These are phyloP conservation scores for Sebastes schlegelii DNA, from an alignment of 2,113 vertebrate species.

Conservation along the genomic window DNA sequence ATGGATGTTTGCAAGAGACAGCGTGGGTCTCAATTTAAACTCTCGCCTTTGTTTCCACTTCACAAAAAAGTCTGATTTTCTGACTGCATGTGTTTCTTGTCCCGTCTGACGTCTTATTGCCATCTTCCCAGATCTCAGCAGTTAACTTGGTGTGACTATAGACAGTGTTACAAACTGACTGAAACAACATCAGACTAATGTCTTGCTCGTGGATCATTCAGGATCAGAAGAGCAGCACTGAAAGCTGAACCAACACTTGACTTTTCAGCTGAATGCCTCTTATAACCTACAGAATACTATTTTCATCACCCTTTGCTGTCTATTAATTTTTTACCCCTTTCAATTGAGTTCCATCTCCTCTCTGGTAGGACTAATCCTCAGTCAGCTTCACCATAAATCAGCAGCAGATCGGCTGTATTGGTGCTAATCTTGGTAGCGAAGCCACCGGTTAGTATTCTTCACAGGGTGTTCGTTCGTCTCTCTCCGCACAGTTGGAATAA, in stretches of 20 bases:
- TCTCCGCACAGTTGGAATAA: conserved; percentile 34
- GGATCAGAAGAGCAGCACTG: background rate
- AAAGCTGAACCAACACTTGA: background rate
- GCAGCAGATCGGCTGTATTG: conserved; percentile 21
- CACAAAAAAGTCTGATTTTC: background rate
- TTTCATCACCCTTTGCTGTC: background rate
- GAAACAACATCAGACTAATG: too few relatives aligned
- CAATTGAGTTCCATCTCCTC: background rate
- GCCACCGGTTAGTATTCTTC: conserved; percentile 36
- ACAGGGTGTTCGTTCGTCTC: background rate
- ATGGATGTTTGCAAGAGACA: too few relatives aligned
- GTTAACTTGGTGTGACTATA: background rate
- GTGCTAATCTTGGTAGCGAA: conserved; percentile 57
- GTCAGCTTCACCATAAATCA: conserved; percentile 40
- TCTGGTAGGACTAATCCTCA: conserved; percentile 8
- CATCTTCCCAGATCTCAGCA: background rate
- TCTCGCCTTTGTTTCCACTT: background rate
- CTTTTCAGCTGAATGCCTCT: background rate
- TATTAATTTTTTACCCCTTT: background rate
- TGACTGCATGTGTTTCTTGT: background rate
- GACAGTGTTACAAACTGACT: background rate
- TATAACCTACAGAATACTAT: background rate
- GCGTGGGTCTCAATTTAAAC: background rate
- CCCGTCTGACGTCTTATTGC: background rate
- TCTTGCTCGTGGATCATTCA: background rate